Base-by-base conservation (phyloP, 2,797 vertebrate species). In the Sitta carolinensis region DNA sequence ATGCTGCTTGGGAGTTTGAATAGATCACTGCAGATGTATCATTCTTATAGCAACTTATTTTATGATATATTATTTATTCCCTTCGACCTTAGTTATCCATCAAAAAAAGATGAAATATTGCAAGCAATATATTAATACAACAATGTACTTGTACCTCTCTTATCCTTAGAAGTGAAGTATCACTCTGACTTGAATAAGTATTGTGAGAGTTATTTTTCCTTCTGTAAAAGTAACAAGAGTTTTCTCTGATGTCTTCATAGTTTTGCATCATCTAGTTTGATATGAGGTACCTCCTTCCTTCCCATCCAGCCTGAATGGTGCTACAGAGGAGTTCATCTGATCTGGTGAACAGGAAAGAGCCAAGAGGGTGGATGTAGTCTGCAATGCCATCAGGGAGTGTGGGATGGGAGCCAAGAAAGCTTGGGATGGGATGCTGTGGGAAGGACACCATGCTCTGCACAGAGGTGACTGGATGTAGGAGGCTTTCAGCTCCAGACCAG, bases 321-420 rank as follows among this genome's bases (percentile, higher is more conserved):
- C 57, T 69, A 2, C 61, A 45, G 30, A 47, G 36, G 42, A 32
- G 11, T 62, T 54, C 1, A 1, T 9, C 15, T 4, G 9, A 42
- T 67, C 17, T 2, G 0, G 10, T n/a, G 47, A 36, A 36, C 14
- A 15, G 30, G 23, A 78, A 84, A 36, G 85, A 50, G 52, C 29
- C 2, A 3, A 19, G 25, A 63, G 19, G 13, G 9, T n/a, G 36
- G 50, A 51, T 43, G 30, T 21, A 27, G 34, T 15, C 54, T 30
- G 20, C 58, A 58, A 0, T 2, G 6, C 9, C 1, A 13, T 19
- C 22, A 55, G 11, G 52, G 45, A 82, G 5, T 43, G 17, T 2
- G 3, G 50, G 9, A 30, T 59, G 27, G 30, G 19, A 83, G 64
- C 27, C 42, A 79, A 51, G n/a, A 57, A 76, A 14, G 12, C 5